Evolutionary conservation across 2,113 vertebrate species (phyloP).

Genomic region (human): GRCh38 chr1:64152501-64153000

Average conservation of each 20-base stretch:
- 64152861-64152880: background rate
- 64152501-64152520: background rate
- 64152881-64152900: background rate
- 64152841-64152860: background rate
- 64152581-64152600: background rate
- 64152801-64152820: background rate
- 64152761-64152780: background rate
- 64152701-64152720: background rate
- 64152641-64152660: slow-evolving; percentile 24
- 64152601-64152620: background rate
- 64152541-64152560: background rate
- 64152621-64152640: background rate
- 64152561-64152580: background rate
- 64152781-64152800: background rate
- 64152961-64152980: background rate
- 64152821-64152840: background rate
- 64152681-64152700: background rate
- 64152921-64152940: background rate
- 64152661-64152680: background rate
- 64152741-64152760: background rate
- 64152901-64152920: background rate
- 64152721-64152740: background rate
- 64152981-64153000: background rate
- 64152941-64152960: background rate
- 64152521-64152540: background rate